A percentile compares a stretch with the other conserved stretches of the same genome.
phyloP scores from a whole-genome alignment of 2,888 invertebrate genomes.

The Apotomis betuletana region DNA sequence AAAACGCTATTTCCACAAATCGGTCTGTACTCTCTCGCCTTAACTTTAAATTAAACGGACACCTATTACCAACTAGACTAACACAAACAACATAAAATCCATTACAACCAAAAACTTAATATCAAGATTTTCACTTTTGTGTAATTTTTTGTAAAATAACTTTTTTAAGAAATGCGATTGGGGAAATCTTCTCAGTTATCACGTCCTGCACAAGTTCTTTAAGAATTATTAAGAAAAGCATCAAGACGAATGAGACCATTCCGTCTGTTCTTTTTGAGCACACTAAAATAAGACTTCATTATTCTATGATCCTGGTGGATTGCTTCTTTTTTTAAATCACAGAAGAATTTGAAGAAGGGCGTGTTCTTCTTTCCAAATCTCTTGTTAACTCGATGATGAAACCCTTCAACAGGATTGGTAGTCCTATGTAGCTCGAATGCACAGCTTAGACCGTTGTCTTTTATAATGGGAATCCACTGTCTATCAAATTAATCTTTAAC shows the following conservation, averaged over 20 bases:
- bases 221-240: slow-evolving; percentile 8
- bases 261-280: slow-evolving; percentile 20
- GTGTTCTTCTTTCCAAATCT: slow-evolving; percentile 15
- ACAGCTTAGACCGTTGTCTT: slow-evolving; percentile 16
- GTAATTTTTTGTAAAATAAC: slow-evolving; percentile 6
- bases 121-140: background rate
- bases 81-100: slow-evolving; percentile 16
- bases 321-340: slow-evolving; percentile 15
- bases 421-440: slow-evolving; percentile 13
- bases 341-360: slow-evolving; percentile 10
- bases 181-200: slow-evolving; percentile 12
- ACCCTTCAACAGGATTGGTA: slow-evolving; percentile 22
- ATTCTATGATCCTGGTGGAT: slow-evolving; percentile 13
- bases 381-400: slow-evolving; percentile 5
- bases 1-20: background rate
- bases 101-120: slow-evolving; percentile 13
- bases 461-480: slow-evolving; percentile 21
- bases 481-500: slow-evolving; percentile 11
- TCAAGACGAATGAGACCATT: slow-evolving; percentile 21
- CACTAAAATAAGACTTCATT: slow-evolving; percentile 13
- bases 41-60: background rate
- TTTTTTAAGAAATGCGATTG: slow-evolving; percentile 18
- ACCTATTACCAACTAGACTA: background rate
- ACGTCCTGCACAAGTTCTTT: slow-evolving; percentile 14
- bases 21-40: background rate